Evolutionary conservation across 2,888 invertebrate genomes (phyloP), one percentile per base, ranked within the genome.

Genomic region (Lordiphosa fenestrarum): DNA sequence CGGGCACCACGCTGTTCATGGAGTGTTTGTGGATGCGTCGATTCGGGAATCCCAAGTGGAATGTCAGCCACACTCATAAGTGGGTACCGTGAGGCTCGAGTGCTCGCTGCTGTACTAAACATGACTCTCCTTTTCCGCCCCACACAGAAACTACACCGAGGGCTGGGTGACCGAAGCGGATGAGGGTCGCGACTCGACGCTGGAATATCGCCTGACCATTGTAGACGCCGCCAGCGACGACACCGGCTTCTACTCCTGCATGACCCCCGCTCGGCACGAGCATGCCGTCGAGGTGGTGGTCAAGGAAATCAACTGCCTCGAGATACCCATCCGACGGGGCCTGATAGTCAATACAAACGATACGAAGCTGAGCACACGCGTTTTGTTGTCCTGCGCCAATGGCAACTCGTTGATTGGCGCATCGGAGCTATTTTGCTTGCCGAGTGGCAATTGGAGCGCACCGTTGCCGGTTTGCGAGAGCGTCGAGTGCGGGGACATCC

Each of bases 21-120:
- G 96, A 96, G 88, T 96, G 96, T 73, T 91, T 96, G 7, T 96
- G 96, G 95, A 95, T 95, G 90, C 90, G 95, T 61, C 91, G 95
- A 56, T 95, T 95, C 86, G 96, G 96, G 0, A 94, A 94, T 77
- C 96, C 96, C 0, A 95, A 94, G 87, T 96, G 96, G 96, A 94
- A 93, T 62, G 92, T 94, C 71, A 94, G 93, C 46, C 93, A 93
- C 73, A 91, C 91, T 73, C 92, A 92, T 62, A 88, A 93, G 86
- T 87, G 65, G 74, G 80, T 69, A 63, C 47, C 33, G 66, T 21
- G 39, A 36, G 33, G 4, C 6, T 40, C 5, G 39, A 12, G 12
- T 4, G n/a, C 5, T 1, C 2, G 38, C 30, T 15, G 30, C 10
- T 6, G 13, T 6, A 30, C 44, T 15, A 13, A 58, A 66, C 23